Base-by-base conservation (phyloP, 2,113 vertebrate genomes). In the Typhlomys cinereus region DNA sequence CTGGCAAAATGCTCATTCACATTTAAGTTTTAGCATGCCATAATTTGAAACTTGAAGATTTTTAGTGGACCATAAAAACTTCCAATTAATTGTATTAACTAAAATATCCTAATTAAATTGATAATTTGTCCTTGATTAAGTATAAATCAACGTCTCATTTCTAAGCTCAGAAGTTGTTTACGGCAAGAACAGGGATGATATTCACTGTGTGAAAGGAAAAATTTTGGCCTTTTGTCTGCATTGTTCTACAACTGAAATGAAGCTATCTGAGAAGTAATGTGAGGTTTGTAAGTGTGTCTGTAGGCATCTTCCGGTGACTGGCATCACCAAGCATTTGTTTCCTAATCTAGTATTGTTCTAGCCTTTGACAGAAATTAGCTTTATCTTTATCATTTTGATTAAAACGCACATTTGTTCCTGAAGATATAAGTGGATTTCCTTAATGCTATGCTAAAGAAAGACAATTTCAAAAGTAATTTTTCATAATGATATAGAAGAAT, bases 71-170 rank as follows among this genome's bases (percentile, higher is more conserved):
- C 21, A 82, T 95, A 78, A 95, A 92, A 91, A 52, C 50, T 76
- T 34, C 18, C 52, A 94, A 95, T 89, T 94, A 96, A 91, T 91
- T 85, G 44, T 3, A 76, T 87, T 83, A 81, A 76, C 82, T 91
- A 85, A 90, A 82, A 1, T 2, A 70, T 78, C 94, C 84, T 94
- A 91, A 92, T 87, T 94, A 89, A 89, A 81, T 8, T 41, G 44
- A 82, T 89, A 59, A 94, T 85, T 92, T 90, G n/a, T 89, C 17
- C 50, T 81, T 89, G 21, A 82, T 82, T 92, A 95, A 95, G 85
- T 59, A 93, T 92, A 91, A 89, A 95, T 92, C 67, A 59, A n/a
- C 82, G 94, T 36, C 62, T 59, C 57, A 78, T 88, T 94, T 91
- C 27, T 78, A 91, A 92, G 84, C 15, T 41, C 14, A 50, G 57